Base-by-base conservation (phyloP, 2,797 vertebrate species). In the Limosa lapponica region DNA sequence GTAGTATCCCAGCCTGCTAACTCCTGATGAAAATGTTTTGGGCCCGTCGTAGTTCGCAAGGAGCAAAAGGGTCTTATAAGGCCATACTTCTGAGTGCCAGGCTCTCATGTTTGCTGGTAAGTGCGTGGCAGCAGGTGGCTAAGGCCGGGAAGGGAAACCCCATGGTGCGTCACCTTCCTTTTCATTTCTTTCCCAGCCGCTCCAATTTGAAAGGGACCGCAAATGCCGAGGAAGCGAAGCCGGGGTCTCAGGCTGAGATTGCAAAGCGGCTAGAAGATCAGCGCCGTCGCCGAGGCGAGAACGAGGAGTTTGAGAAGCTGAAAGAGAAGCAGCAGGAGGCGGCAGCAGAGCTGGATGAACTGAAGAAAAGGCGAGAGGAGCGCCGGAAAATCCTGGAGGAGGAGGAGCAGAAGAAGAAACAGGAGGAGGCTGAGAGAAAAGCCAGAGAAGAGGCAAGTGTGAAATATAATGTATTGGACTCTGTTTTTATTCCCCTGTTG, bases 241-340 rank as follows among this genome's bases (percentile, higher is more conserved):
- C 95, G 0, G 96, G 96, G 1, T 97, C 98, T 15, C 99, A 98
- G 9, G 96, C 97, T 10, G 99, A 99, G 97, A 98, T 99, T 0
- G 99, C 99, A 93, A 98, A 97, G 90, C 98, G 99, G 92, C 92
- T 99, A 96, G 99, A 99, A 89, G 99, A 99, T 86, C 98, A 99
- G 79, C 99, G 99, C 87, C 98, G 99, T 2, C 98, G 99, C 55
- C 98, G 98, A 4, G 99, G 99, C 1, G 99, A 99, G 71, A 98
- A 98, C 0, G 99, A 99, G 90, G 99, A 99, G 96, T 98, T 99
- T 1, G 99, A 99, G 97, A 99, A 98, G 93, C 98, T 99, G 98
- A 99, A 98, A 90, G 99, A 99, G 97, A 99, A 99, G 97, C 99
- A 99, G 97, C 99, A 99, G 94, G 99, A 99, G 96, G 99, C 99